These are phyloP conservation scores for Trypoxylus dichotomus DNA, from an alignment of 1,140 invertebrate species.

Conservation along the genomic window DNA sequence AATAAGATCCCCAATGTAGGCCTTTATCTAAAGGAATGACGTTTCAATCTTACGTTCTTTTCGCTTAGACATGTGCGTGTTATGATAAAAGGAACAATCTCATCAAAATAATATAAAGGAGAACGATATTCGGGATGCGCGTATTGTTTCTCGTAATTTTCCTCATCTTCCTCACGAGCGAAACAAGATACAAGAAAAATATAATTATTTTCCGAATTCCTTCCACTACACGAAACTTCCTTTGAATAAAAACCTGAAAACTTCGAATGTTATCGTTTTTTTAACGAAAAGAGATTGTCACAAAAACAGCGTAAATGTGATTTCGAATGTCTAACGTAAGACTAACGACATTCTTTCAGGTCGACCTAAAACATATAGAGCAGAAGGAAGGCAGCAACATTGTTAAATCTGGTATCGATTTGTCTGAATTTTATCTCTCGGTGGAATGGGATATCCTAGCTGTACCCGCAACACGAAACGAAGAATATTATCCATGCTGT, in stretches of 20 bases:
- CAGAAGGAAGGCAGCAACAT: constrained; percentile 74
- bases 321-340: constrained; percentile 29
- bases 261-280: too few relatives aligned
- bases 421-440: constrained; percentile 88
- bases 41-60: too few relatives aligned
- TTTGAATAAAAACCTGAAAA: too few relatives aligned
- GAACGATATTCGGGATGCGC: not conserved
- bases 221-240: too few relatives aligned
- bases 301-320: not conserved
- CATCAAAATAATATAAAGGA: too few relatives aligned
- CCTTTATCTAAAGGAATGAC: too few relatives aligned
- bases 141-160: not conserved
- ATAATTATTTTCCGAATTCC: not conserved
- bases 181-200: not conserved
- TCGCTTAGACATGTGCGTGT: too few relatives aligned
- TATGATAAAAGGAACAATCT: too few relatives aligned
- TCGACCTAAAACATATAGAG: constrained; percentile 84
- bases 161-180: not conserved
- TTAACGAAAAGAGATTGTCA: not conserved
- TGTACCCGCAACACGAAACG: constrained; percentile 83
- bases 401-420: constrained; percentile 81
- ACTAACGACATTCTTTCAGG: constrained; percentile 56
- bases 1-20: too few relatives aligned
- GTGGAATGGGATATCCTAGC: constrained; percentile 96
- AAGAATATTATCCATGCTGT: constrained; percentile 90